Percentiles rank a stretch among this genome's conserved stretches.
These are phyloP conservation scores for Crenichthys baileyi DNA, from an alignment of 2,797 vertebrate species.

Conservation along the genomic window DNA sequence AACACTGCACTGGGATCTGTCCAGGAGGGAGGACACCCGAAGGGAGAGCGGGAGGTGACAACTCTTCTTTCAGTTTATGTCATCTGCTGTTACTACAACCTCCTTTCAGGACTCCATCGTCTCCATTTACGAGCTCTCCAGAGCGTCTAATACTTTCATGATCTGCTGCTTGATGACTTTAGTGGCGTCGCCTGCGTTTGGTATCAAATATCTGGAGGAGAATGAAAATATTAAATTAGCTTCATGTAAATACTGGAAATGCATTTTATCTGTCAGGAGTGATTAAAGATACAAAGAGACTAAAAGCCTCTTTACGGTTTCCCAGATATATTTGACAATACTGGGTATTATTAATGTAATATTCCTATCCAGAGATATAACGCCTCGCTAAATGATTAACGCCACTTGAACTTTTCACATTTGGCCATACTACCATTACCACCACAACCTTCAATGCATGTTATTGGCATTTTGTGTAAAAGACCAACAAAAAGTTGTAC, in stretches of 20 bases:
- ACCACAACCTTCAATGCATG: neutral
- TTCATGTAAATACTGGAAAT: neutral
- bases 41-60: conserved; percentile 39
- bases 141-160: conserved; percentile 97
- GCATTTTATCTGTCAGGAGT: neutral
- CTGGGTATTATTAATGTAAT: neutral
- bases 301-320: neutral
- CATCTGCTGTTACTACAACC: conserved; percentile 10
- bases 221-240: neutral
- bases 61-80: conserved; percentile 60
- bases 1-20: conserved; percentile 59
- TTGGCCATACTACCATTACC: too few species aligned
- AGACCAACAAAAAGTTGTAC: neutral
- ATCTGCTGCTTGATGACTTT: conserved; percentile 99
- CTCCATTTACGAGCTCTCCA: conserved; percentile 90
- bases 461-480: neutral
- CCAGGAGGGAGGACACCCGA: conserved; percentile 43
- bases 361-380: too few species aligned
- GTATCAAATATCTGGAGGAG: conserved; percentile 93
- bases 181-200: conserved; percentile 98
- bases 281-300: neutral
- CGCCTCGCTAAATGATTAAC: too few species aligned
- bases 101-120: neutral
- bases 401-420: too few species aligned
- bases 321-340: neutral